Evolutionary conservation across 92 coral and sea anemone genomes (phyloP).

Genomic region (Pocillopora grandis): DNA sequence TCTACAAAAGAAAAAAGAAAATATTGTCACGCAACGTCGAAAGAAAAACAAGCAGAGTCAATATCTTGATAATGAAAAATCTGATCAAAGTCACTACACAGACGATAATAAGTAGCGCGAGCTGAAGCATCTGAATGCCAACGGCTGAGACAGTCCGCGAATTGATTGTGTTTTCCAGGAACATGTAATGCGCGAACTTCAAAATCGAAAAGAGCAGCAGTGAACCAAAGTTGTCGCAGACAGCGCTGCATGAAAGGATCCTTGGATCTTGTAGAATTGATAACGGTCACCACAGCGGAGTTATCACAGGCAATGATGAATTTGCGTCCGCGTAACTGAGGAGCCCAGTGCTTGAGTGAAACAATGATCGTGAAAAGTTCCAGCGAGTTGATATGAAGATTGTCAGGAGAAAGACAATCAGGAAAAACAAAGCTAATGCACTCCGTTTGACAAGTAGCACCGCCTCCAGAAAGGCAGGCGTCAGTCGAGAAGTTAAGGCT

Average conservation of each 20-base stretch:
- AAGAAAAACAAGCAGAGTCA: constrained; percentile 3
- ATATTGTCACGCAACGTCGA: background rate
- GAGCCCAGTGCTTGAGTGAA: constrained; percentile 11
- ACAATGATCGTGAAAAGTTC: constrained; percentile 8
- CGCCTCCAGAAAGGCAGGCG: constrained; percentile 20
- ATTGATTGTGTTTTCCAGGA: constrained; percentile 37
- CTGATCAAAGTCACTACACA: constrained; percentile 4
- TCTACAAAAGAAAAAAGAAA: constrained; percentile 5
- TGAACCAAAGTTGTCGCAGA: constrained; percentile 42
- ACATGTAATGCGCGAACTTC: constrained; percentile 32
- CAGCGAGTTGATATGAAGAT: constrained; percentile 22
- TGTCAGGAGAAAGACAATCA: background rate
- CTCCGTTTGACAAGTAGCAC: constrained; percentile 12
- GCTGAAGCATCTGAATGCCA: constrained; percentile 29
- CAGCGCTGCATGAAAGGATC: constrained; percentile 43
- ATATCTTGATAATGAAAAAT: constrained; percentile 1
- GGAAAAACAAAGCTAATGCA: constrained; percentile 18
- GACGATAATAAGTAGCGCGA: background rate
- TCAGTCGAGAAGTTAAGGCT: constrained; percentile 19
- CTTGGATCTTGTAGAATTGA: too few species aligned
- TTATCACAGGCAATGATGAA: constrained; percentile 2
- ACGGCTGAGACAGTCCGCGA: constrained; percentile 45
- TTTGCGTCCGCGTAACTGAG: constrained; percentile 21
- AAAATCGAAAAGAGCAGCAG: constrained; percentile 33
- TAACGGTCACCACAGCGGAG: too few species aligned